Evolutionary conservation across 2,797 vertebrate genomes (phyloP).

Genomic region (Natrix natrix): DNA sequence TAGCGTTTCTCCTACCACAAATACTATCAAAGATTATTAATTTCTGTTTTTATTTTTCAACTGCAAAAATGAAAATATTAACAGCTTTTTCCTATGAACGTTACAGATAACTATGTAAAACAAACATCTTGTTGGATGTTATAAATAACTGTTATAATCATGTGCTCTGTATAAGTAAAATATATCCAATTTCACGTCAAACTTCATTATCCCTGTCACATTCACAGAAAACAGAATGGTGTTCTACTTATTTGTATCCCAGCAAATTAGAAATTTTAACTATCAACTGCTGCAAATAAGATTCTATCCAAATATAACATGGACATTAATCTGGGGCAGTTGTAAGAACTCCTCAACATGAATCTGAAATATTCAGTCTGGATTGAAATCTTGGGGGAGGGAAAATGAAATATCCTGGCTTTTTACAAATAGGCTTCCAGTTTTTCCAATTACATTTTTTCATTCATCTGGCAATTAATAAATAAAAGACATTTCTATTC

Average conservation of each 20-base stretch:
- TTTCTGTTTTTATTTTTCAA: neutral
- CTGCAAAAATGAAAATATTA: neutral
- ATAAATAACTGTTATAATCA: constrained; percentile 2
- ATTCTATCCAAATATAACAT: neutral
- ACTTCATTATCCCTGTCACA: constrained; percentile 4
- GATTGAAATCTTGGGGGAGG: neutral
- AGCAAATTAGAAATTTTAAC: neutral
- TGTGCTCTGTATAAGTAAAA: neutral
- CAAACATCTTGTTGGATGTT: neutral
- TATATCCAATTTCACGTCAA: neutral
- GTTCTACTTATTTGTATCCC: neutral
- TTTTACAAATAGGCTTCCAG: neutral
- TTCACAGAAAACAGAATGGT: neutral
- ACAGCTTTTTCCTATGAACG: neutral
- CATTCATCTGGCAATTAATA: neutral
- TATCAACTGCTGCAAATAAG: neutral
- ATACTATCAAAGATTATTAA: constrained; percentile 10
- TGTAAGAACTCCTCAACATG: neutral
- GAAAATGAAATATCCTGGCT: neutral
- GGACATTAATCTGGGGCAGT: neutral
- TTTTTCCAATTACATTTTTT: neutral
- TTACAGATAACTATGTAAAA: neutral
- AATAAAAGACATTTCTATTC: neutral
- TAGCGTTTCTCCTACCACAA: neutral
- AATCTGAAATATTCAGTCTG: neutral